Evolutionary conservation across 2,113 vertebrate genomes (phyloP).

Genomic region (Sarotherodon lohbergeri): DNA sequence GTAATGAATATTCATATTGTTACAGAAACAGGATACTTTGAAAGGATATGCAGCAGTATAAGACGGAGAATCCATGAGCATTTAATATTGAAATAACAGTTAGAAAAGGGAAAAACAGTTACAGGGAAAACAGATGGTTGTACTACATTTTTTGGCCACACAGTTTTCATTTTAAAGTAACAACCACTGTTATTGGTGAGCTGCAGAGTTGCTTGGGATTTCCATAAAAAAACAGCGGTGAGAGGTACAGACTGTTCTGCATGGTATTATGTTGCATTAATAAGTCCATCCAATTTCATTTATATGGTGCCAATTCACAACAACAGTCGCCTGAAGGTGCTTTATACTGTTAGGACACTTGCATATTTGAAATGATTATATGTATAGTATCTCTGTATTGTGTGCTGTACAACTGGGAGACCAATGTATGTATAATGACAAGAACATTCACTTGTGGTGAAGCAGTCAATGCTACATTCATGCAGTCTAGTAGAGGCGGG

Average conservation of each 20-base stretch:
- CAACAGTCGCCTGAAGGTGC: neutral
- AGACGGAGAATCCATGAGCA: neutral
- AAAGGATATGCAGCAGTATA: neutral
- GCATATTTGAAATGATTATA: neutral
- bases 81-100: neutral
- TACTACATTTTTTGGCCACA: neutral
- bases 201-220: neutral
- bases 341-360: neutral
- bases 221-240: neutral
- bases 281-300: neutral
- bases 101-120: neutral
- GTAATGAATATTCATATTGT: neutral
- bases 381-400: neutral
- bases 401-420: neutral
- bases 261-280: neutral
- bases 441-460: neutral
- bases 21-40: neutral
- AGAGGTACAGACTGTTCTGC: neutral
- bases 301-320: neutral
- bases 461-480: neutral
- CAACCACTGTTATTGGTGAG: neutral
- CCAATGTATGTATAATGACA: neutral
- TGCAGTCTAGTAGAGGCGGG: neutral
- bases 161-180: neutral
- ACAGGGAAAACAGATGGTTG: neutral